These are phyloP conservation scores for Diabrotica undecimpunctata DNA, from an alignment of 1,140 invertebrate genomes.

Conservation along the genomic window DNA sequence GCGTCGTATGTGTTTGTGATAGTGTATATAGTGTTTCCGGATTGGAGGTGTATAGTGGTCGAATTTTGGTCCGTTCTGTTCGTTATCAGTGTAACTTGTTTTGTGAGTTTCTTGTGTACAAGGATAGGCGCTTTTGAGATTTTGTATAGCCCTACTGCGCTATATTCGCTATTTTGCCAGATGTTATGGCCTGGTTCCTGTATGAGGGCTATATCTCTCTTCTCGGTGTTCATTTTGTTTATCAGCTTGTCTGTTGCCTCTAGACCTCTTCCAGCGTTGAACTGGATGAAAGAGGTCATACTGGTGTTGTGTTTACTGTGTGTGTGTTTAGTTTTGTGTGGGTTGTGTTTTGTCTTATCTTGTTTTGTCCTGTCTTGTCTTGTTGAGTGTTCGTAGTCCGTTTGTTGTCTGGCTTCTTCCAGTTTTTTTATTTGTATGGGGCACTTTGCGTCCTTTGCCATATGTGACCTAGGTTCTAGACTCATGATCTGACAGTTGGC, in stretches of 20 bases:
- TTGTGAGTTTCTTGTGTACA: not conserved
- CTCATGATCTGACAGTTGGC: too few species aligned
- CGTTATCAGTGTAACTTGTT: not conserved
- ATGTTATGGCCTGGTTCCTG: not conserved
- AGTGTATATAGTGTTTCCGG: not conserved
- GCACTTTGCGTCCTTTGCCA: too few species aligned
- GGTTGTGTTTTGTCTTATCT: too few species aligned
- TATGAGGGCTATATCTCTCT: not conserved
- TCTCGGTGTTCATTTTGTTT: not conserved
- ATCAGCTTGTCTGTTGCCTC: not conserved
- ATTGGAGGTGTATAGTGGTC: not conserved
- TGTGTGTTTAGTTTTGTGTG: too few species aligned
- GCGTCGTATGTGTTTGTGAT: slow-evolving; percentile 5
- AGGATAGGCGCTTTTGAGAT: too few species aligned
- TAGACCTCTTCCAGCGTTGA: not conserved
- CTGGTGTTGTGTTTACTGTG: not conserved
- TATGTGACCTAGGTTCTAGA: too few species aligned
- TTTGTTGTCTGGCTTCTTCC: too few species aligned
- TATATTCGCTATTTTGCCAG: not conserved
- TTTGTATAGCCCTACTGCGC: not conserved
- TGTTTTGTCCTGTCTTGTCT: too few species aligned
- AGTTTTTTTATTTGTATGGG: too few species aligned
- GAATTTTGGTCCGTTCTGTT: not conserved
- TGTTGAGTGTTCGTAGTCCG: too few species aligned
- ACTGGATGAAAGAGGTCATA: slow-evolving; percentile 8